Conservation (phyloP, 30 jellyfish, hydroid and myxozoan species). For the Chrysaora quinquecirrha region DNA sequence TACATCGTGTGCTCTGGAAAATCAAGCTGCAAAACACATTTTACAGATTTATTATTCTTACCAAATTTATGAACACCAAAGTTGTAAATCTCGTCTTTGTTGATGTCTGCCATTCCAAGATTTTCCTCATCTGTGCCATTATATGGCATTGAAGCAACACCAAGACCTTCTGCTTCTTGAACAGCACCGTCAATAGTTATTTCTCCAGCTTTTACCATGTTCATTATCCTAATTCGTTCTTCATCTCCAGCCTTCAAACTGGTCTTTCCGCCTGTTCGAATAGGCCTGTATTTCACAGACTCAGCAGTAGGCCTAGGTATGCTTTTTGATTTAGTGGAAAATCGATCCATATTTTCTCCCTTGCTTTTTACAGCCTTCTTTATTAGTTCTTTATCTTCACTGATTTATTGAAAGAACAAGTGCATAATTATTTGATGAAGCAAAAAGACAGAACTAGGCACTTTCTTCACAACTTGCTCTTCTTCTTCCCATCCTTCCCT, state of each 20-base stretch:
- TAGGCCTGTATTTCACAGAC: slow-evolving; percentile 31
- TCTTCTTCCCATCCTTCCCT: no score
- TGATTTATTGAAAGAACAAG: no score
- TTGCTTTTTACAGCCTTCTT: no score
- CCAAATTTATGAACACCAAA: slow-evolving; percentile 87
- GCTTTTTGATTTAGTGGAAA: not conserved
- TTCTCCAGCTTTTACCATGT: slow-evolving; percentile 92
- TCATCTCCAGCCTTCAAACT: slow-evolving; percentile 87
- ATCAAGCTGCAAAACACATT: slow-evolving; percentile 89
- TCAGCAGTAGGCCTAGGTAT: not conserved
- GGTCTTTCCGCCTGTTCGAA: slow-evolving; percentile 40
- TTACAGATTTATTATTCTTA: slow-evolving; percentile 61
- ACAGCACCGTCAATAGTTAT: slow-evolving; percentile 86
- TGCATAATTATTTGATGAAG: no score
- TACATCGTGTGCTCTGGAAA: slow-evolving; percentile 84
- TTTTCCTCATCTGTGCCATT: slow-evolving; percentile 42
- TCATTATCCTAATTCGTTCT: slow-evolving; percentile 84
- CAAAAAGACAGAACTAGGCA: no score
- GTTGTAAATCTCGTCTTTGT: slow-evolving; percentile 66
- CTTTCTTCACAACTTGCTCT: no score
- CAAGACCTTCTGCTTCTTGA: slow-evolving; percentile 81
- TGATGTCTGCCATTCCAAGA: not conserved
- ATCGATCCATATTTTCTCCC: not conserved
- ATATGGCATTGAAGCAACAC: slow-evolving; percentile 85
- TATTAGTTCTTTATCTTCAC: no score